phyloP scores from a whole-genome alignment of 2,888 invertebrate genomes.

The Pterostichus niger region DNA sequence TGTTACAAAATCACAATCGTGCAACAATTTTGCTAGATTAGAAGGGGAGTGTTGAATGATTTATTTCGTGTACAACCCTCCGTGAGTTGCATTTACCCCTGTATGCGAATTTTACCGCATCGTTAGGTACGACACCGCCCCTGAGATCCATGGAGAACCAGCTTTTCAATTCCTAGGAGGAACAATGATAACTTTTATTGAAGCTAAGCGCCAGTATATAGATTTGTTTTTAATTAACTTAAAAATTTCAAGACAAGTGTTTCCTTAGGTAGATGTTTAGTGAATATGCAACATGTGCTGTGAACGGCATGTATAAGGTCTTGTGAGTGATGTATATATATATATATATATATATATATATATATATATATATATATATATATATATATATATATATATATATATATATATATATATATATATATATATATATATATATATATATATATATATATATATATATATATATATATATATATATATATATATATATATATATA shows the following conservation, averaged over 20 bases:
- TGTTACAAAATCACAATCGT: conserved; percentile 32
- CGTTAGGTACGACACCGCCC: conserved; percentile 54
- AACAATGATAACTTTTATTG: conserved; percentile 4
- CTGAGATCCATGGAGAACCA: not conserved
- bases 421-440: too few relatives aligned
- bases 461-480: too few relatives aligned
- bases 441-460: too few relatives aligned
- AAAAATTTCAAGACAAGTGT: conserved; percentile 27
- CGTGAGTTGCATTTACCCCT: conserved; percentile 40
- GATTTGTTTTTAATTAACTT: conserved; percentile 49
- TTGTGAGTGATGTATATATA: conserved; percentile 8
- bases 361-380: too few relatives aligned
- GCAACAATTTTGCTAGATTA: conserved; percentile 28
- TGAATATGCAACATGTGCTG: conserved; percentile 48
- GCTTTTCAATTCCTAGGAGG: not conserved
- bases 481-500: too few relatives aligned
- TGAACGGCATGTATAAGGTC: conserved; percentile 37
- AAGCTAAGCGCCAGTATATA: not conserved
- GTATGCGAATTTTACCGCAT: conserved; percentile 50
- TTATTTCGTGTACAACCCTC: conserved; percentile 44
- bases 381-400: too few relatives aligned
- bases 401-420: not conserved
- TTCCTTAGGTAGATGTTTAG: conserved; percentile 13
- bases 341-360: too few relatives aligned
- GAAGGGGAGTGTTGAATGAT: conserved; percentile 19